Evolutionary conservation across 2,888 invertebrate genomes (phyloP), one percentile per base, ranked within the genome.

Genomic region (Hirtodrosophila duncani): DNA sequence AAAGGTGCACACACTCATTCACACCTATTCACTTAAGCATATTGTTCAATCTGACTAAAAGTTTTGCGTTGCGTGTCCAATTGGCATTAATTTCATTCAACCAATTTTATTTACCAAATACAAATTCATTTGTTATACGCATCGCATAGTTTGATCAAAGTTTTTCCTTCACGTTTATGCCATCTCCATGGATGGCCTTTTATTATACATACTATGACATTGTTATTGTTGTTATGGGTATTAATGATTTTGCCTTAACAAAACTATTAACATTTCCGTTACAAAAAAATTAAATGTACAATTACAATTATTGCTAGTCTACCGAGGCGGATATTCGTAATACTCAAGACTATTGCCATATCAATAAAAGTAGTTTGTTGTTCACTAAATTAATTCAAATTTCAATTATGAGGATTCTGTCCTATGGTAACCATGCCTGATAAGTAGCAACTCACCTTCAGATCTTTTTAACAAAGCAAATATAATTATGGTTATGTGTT

Each of bases 121-220:
- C 66, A 63, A 71, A 68, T 63, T 63, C 46, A 61, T 72, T 77
- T 61, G 66, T 65, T 71, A 65, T 61, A 41, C 71, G 75, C 66
- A 44, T 62, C 65, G 52, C 50, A 50, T 57, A 41, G 50, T 56
- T 43, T 27, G 11, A 5, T 11, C 29, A 38, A 38, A 34, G 50
- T 55, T 53, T 53, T 63, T 53, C 52, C 55, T 46, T 30, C 44
- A 41, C 38, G 31, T 60, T 50, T 33, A 51, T 51, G 43, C 18
- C 27, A 21, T 24, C 16, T 21, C 21, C 39, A 44, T 60, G 48
- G 41, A 14, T 27, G 23, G 8, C 14, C 29, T 20, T 21, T 14
- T 33, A 17, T 39, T 14, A 7, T 18, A 14, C 30, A 48, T 48
- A n/a, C n/a, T n/a, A n/a, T n/a, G n/a, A n/a, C n/a, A n/a, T n/a